Base-by-base conservation (phyloP, 2,797 vertebrate species). In the Lutjanus argentimaculatus region DNA sequence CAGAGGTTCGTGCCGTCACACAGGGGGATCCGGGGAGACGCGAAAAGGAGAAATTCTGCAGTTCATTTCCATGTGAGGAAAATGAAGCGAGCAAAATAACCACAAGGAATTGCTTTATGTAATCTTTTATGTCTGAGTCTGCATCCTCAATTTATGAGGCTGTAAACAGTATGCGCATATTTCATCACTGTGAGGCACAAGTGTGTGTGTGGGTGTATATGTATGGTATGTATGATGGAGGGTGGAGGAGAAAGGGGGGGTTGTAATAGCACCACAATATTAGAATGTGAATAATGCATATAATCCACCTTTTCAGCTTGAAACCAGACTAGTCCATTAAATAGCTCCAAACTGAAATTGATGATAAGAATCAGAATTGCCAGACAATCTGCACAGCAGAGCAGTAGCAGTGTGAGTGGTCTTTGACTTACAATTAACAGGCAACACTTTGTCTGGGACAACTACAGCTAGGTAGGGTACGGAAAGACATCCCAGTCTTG, bases 261-360 rank as follows among this genome's bases (percentile, higher is more conserved):
- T 72, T 80, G 80, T 84, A 87, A 88, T 68, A 86, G 85, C 75
- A 13, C 63, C 19, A 57, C 84, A 80, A 86, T 92, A 90, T 92
- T 87, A 89, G 73, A 82, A 69, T 86, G 90, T 94, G 90, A 93
- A 93, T 93, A 92, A 93, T 92, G 85, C 85, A 93, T 91, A 88
- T 78, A 88, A 93, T 91, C 80, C 72, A 87, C 83, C 80, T 91
- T 84, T 85, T 84, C 85, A 80, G 80, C 2, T 46, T 3, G 10
- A 77, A 89, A 88, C 74, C 74, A 86, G 67, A 63, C 57, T 0
- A 6, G 67, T 63, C 57, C 78, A 77, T 88, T 87, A 75, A 83
- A 85, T 87, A 57, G 84, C 80, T 80, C 49, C 69, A 73, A 75
- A 85, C 68, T 82, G 80, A 88, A 88, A 88, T 74, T 82, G 85